Evolutionary conservation across 2,113 vertebrate species (phyloP).

Genomic region (Phrynosoma blainvillii): DNA sequence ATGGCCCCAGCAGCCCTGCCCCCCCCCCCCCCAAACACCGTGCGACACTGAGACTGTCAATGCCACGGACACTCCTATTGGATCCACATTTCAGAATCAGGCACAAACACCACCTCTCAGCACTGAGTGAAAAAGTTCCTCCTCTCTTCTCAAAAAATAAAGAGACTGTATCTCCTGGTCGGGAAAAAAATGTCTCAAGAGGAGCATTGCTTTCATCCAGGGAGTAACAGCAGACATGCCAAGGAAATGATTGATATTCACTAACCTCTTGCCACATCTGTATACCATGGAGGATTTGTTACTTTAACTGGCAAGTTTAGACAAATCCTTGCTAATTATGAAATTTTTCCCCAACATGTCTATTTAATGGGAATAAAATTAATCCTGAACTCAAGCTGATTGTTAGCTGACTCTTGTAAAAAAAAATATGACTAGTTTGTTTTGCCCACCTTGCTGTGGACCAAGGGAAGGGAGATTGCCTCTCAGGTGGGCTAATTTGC

Average conservation of each 20-base stretch:
- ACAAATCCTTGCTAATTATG: conserved; percentile 62
- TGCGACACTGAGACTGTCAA: too few species aligned
- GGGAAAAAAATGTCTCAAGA: conserved; percentile 61
- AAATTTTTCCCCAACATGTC: conserved; percentile 39
- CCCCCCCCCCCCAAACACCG: too few species aligned
- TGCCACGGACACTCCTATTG: background rate
- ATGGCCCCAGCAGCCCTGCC: too few species aligned
- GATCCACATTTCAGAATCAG: accelerated
- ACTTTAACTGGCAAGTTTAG: conserved; percentile 63
- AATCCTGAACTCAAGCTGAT: conserved; percentile 17
- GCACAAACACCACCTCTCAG: background rate
- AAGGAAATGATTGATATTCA: conserved; percentile 65
- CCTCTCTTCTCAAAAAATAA: background rate
- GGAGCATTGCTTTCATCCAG: conserved; percentile 46
- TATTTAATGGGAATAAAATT: conserved; percentile 29
- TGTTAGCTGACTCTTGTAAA: background rate
- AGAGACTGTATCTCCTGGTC: background rate
- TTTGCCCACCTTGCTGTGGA: background rate
- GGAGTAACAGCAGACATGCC: conserved; percentile 66
- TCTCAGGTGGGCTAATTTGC: background rate
- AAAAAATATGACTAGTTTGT: background rate
- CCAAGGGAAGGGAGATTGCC: background rate
- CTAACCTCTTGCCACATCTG: conserved; percentile 54
- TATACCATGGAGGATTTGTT: conserved; percentile 28
- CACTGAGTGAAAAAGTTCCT: conserved; percentile 42